Percentiles rank a stretch among this genome's conserved stretches.
These are phyloP conservation scores for Vanacampus margaritifer DNA, from an alignment of 2,113 vertebrate species.

Conservation along the genomic window DNA sequence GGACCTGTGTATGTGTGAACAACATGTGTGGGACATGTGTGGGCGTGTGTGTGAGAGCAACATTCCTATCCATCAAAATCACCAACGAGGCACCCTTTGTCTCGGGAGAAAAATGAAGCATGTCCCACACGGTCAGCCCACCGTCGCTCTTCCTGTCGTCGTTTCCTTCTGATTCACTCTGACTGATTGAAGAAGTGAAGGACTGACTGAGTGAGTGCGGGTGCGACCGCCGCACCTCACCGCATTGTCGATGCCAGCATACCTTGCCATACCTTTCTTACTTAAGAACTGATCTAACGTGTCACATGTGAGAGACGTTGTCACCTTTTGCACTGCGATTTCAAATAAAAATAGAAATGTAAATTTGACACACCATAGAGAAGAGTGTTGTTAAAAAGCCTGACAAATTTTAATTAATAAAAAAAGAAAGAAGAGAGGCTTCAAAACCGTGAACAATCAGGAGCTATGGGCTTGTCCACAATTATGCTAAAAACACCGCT, in stretches of 20 bases:
- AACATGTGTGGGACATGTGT: conserved; percentile 62
- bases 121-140: conserved; percentile 41
- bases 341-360: too few relatives aligned
- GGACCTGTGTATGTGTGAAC: conserved; percentile 26
- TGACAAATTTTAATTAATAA: too few relatives aligned
- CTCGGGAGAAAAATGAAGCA: conserved; percentile 62
- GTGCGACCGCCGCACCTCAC: neutral
- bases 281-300: neutral
- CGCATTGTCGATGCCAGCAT: neutral
- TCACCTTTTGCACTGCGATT: too few relatives aligned
- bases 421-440: too few relatives aligned
- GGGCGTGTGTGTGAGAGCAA: conserved; percentile 64
- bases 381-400: too few relatives aligned
- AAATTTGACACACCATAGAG: too few relatives aligned
- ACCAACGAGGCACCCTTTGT: conserved; percentile 57
- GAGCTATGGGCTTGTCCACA: too few relatives aligned
- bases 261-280: neutral
- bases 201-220: neutral
- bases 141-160: conserved; percentile 40
- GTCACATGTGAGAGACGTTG: neutral
- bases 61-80: conserved; percentile 76
- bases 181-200: conserved; percentile 14
- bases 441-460: too few relatives aligned
- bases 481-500: too few relatives aligned
- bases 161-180: conserved; percentile 65